These are phyloP conservation scores for Chionomys nivalis DNA, from an alignment of 2,113 vertebrate species.

Conservation along the genomic window DNA sequence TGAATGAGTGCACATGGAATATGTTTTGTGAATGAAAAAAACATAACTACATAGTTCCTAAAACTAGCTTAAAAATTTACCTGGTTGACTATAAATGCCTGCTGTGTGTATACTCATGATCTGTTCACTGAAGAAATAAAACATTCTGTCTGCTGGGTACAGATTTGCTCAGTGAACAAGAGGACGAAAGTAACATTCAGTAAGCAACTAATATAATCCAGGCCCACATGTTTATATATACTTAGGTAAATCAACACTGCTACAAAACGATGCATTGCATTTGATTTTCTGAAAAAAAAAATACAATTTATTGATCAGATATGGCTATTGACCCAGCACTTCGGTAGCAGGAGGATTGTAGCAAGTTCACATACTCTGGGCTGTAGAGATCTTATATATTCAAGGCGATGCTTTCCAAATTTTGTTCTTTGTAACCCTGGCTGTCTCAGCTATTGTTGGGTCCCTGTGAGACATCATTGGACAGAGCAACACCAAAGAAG, in stretches of 20 bases:
- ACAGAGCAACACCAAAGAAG: not conserved
- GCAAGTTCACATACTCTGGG: not conserved
- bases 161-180: not conserved
- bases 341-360: not conserved
- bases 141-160: not conserved
- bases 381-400: not conserved
- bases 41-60: slow-evolving; percentile 36
- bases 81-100: slow-evolving; percentile 52
- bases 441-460: not conserved
- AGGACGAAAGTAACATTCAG: not conserved
- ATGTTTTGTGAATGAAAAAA: slow-evolving; percentile 21
- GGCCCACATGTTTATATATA: not conserved
- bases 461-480: not conserved
- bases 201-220: not conserved
- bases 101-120: not conserved
- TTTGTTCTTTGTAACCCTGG: not conserved
- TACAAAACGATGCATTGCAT: not conserved
- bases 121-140: slow-evolving; percentile 32
- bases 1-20: slow-evolving; percentile 1
- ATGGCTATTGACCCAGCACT: not conserved
- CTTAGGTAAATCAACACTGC: not conserved
- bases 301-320: not conserved
- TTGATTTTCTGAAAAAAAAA: slow-evolving; percentile 36
- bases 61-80: slow-evolving; percentile 15
- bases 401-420: not conserved